Evolutionary conservation across 1,140 invertebrate species (phyloP).

Genomic region (Pachypsylla venusta): DNA sequence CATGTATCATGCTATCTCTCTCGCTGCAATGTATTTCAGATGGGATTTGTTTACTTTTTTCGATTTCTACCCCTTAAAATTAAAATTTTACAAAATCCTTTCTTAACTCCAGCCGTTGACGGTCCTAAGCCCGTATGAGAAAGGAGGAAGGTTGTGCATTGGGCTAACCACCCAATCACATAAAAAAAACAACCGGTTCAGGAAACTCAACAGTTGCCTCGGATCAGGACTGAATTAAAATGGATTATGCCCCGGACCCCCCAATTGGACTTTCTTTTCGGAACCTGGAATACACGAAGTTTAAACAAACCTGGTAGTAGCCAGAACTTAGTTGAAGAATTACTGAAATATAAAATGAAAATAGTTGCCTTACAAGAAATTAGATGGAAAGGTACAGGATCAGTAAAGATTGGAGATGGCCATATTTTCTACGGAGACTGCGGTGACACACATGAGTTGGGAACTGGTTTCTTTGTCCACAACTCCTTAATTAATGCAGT

Average conservation of each 20-base stretch:
- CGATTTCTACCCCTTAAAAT: no score
- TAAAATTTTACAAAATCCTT: neutral
- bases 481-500: conserved; percentile 3
- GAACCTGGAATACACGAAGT: conserved; percentile 21
- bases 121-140: conserved; percentile 7
- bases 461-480: conserved; percentile 15
- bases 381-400: conserved; percentile 14
- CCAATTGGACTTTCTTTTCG: conserved; percentile 6
- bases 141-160: conserved; percentile 7
- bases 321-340: conserved; percentile 16
- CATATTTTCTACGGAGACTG: conserved; percentile 6
- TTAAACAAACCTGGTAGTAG: conserved; percentile 14
- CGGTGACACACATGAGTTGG: neutral
- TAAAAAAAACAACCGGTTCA: neutral
- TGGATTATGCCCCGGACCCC: conserved; percentile 2
- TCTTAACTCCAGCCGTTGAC: conserved; percentile 1
- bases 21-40: no score
- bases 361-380: conserved; percentile 20
- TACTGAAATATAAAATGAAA: conserved; percentile 18
- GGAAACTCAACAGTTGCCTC: neutral
- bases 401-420: neutral
- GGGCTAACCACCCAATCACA: neutral
- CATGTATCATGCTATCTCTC: no score
- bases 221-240: neutral
- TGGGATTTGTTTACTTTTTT: no score